Evolutionary conservation across 2,797 vertebrate species (phyloP), one percentile per base, ranked within the genome.

Genomic region (Odontamblyopus rebecca): DNA sequence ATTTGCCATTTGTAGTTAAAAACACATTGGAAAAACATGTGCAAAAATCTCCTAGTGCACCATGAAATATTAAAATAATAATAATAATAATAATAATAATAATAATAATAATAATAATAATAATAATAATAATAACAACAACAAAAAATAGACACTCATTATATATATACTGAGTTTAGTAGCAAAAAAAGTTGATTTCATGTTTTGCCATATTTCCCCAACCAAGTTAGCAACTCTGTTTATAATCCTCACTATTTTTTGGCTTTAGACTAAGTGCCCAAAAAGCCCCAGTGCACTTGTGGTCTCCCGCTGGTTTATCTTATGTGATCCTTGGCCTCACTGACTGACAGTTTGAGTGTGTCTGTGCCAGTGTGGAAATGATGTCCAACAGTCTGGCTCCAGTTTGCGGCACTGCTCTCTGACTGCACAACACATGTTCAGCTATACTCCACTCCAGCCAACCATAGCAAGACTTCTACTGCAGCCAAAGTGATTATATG

Each of bases 341-440:
- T 65, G 62, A 64, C 62, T 13, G 38, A 27, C 62, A 64, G 38
- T 11, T 30, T 63, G 35, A 64, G 38, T 64, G n/a, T 64, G 38
- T 44, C 62, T 16, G 62, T 26, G 62, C 62, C 62, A 44, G 23
- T 18, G 23, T 15, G n/a, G 6, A 51, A 29, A 50, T 50, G 44
- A 29, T 66, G 63, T 66, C 41, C 63, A 66, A 29, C 63, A 29
- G 44, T 16, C 63, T 66, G 63, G 23, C 63, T 51, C 27, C 63
- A 12, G 18, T 66, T 16, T 66, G 44, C 44, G 18, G 29, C 26
- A 16, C 41, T 50, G 44, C 44, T 50, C 62, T 12, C 26, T 66
- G 26, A 50, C 26, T 66, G 26, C 50, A 32, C 48, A 51, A 30
- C 65, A 67, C 48, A 67, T 66, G 64, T 51, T 66, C 64, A 4